These are phyloP conservation scores for Menidia menidia DNA, from an alignment of 2,797 vertebrate species.

Conservation along the genomic window DNA sequence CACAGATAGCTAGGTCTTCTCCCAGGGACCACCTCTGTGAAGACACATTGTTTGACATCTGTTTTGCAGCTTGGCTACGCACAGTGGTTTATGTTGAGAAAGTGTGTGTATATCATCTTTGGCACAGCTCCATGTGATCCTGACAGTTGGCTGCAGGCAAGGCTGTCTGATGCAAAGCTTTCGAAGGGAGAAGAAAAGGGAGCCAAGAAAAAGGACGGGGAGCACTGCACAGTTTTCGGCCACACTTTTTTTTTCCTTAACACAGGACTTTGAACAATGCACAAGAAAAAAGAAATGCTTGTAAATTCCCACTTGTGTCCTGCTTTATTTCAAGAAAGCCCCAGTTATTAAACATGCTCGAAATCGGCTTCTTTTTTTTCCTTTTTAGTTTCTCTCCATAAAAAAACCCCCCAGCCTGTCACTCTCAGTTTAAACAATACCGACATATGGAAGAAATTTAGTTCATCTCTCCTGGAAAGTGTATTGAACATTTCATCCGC, in stretches of 20 bases:
- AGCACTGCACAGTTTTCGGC: conserved; percentile 16
- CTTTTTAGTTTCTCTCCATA: conserved; percentile 18
- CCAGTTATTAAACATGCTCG: conserved; percentile 45
- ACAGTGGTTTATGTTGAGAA: conserved; percentile 73
- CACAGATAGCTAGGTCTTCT: conserved; percentile 55
- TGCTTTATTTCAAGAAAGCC: conserved; percentile 24
- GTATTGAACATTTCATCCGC: conserved; percentile 63
- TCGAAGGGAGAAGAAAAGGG: conserved; percentile 37
- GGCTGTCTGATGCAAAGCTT: conserved; percentile 57
- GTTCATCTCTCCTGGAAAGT: conserved; percentile 62
- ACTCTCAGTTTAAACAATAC: conserved; percentile 34
- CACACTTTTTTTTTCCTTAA: conserved; percentile 6
- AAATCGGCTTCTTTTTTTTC: conserved; percentile 27
- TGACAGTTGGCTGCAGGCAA: conserved; percentile 73
- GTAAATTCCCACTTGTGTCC: conserved; percentile 38
- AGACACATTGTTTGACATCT: conserved; percentile 73
- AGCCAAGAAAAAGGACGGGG: conserved; percentile 18
- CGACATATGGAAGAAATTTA: conserved; percentile 76
- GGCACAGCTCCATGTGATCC: conserved; percentile 64
- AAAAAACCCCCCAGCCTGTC: conserved; percentile 20
- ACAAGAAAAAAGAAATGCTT: conserved; percentile 16
- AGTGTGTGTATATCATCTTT: conserved; percentile 78
- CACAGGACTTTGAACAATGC: conserved; percentile 29
- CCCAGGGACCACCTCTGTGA: conserved; percentile 67
- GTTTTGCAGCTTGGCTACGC: conserved; percentile 79